Base-by-base conservation (phyloP, 2,888 invertebrate genomes). In the Agonopterix arenella region DNA sequence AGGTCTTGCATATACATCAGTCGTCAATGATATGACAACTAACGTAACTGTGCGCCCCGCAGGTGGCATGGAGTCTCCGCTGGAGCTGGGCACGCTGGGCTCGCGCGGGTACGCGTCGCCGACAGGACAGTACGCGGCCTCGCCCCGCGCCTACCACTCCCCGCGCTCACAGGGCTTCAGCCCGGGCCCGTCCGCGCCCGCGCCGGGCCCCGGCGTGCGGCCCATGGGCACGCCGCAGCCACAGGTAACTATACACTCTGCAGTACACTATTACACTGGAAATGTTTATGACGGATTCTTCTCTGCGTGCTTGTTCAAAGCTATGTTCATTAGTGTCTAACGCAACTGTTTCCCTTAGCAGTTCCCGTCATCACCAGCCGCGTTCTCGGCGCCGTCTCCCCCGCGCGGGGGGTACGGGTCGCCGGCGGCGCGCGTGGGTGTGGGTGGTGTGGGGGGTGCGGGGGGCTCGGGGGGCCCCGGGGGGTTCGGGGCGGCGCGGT, bases 81-180 rank as follows among this genome's bases (percentile, higher is more conserved):
- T 78, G 60, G 79, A 77, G 50, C 66, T 62, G 56, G 47, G 55
- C 63, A 58, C 54, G 41, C 48, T 65, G 59, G 28, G 28, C 28
- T 47, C 55, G 47, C 70, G 73, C 61, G 73, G 68, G 16, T 70
- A 70, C 70, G 58, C 53, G 50, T 72, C 70, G 13, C 71, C 72
- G 42, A 68, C 66, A 43, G 62, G 52, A 2, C 40, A 49, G 49
- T 45, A 45, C 45, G 46, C 54, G 57, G 68, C 66, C 47, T 82
- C 83, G 4, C 85, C 84, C 51, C 78, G 84, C 61, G 82, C 80
- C 64, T 83, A 85, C 75, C 82, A 82, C 45, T 84, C 85, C 47
- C 86, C 86, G 52, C 80, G 83, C 67, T 72, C 76, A 57, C 81
- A 80, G 70, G 80, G 75, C 47, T 85, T 83, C 77, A 79, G 79